A percentile compares a stretch with the other conserved stretches of the same genome.
Conservation (phyloP, 2,113 vertebrate species). For the Bolborhynchus lineola region DNA sequence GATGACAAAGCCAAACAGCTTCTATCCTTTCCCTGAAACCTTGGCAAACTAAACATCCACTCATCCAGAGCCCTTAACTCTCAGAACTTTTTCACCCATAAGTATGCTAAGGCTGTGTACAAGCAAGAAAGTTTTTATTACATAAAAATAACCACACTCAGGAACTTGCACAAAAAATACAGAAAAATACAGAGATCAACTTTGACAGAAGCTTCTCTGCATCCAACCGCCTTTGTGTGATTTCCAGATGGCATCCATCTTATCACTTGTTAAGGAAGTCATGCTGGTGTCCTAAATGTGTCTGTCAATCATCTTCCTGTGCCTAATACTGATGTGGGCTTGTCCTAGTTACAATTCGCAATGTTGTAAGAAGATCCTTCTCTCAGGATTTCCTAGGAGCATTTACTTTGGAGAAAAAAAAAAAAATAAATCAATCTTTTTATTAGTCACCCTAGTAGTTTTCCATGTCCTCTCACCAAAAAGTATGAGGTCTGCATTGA, state of each 20-base stretch:
- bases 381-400: background rate
- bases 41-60: background rate
- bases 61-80: background rate
- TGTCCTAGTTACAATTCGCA: slow-evolving; percentile 34
- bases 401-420: background rate
- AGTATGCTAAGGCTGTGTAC: background rate
- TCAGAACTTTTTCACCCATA: background rate
- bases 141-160: slow-evolving; percentile 11
- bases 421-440: background rate
- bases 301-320: slow-evolving; percentile 10
- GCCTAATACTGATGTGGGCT: slow-evolving; percentile 25
- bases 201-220: slow-evolving; percentile 38
- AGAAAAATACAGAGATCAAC: slow-evolving; percentile 1
- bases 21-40: background rate
- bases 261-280: slow-evolving; percentile 42
- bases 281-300: slow-evolving; percentile 47
- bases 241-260: slow-evolving; percentile 57
- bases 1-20: background rate
- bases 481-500: background rate
- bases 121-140: background rate
- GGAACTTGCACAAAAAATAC: slow-evolving; percentile 5
- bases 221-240: slow-evolving; percentile 9
- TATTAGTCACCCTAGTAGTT: background rate
- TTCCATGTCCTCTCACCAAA: background rate
- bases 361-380: background rate